These are phyloP conservation scores for Heterotilapia buettikoferi DNA, from an alignment of 2,113 vertebrate genomes.

Conservation along the genomic window DNA sequence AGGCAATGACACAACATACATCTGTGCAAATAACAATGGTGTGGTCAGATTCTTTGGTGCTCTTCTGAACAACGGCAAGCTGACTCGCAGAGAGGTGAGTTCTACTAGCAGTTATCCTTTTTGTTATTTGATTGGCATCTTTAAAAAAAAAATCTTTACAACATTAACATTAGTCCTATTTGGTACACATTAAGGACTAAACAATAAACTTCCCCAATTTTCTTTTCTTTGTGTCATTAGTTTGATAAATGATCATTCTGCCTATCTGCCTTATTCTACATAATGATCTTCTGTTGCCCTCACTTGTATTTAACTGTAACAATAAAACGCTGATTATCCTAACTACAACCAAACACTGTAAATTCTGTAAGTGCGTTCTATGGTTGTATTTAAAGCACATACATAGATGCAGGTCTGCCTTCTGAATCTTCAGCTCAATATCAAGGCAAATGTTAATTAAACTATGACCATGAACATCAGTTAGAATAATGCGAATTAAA, in stretches of 20 bases:
- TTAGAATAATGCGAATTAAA: too few species aligned
- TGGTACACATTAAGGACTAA: background rate
- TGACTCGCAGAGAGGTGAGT: background rate
- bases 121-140: background rate
- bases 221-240: background rate
- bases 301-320: too few species aligned
- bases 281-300: too few species aligned
- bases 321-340: too few species aligned
- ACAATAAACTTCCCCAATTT: background rate
- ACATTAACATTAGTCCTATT: too few species aligned
- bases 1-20: background rate
- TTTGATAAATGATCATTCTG: background rate
- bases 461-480: too few species aligned
- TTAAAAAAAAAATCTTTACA: background rate
- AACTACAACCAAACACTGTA: too few species aligned
- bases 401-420: too few species aligned
- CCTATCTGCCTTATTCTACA: background rate
- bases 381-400: too few species aligned
- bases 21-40: constrained; percentile 32
- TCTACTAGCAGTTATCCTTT: background rate
- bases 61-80: fast-evolving
- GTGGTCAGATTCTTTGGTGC: background rate
- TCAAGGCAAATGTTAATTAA: too few species aligned
- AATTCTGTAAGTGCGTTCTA: too few species aligned
- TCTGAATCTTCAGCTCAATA: too few species aligned